Evolutionary conservation across 1,140 invertebrate genomes (phyloP), one percentile per base, ranked within the genome.

Genomic region (Tetragnatha versicolor): DNA sequence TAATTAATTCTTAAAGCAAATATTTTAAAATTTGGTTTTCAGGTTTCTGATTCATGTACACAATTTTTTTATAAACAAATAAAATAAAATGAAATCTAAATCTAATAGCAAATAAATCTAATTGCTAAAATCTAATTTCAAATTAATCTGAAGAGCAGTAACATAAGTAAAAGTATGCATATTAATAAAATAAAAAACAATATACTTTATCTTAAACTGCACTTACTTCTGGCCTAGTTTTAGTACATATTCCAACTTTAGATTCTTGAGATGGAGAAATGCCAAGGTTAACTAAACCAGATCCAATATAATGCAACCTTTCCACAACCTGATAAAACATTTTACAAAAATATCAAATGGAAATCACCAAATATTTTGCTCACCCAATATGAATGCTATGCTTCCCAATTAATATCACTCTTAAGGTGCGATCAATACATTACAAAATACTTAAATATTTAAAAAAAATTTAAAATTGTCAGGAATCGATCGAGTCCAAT

Each of bases 291-390:
- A 75, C 2, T 20, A 75, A 51, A 12, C 72, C 72, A 75, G 72
- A 75, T 22, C 55, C 72, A 61, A 75, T 58, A 22, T 63, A 63
- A 27, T 75, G n/a, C 25, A 63, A 63, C n/a, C 55, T 75, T 75
- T 49, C 14, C 2, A 60, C 12, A 33, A 63, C 72, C 72, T 75
- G 51, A 61, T 27, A 73, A 42, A 12, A n/a, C 45, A 2, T 53
- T 17, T 53, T 25, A 7, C 10, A 51, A 6, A 45, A 45, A n/a
- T n/a, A n/a, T n/a, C n/a, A n/a, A n/a, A n/a, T n/a, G n/a, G n/a
- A n/a, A n/a, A n/a, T n/a, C 39, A 42, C 39, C 17, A 42, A 42
- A 42, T 42, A 42, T 9, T 42, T 42, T 42, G 7, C 17, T 17
- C 7, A 42, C 7, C 17, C 7, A 42, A 42, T 9, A 42, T 42